Evolutionary conservation across 2,113 vertebrate species (phyloP).

Genomic region (Synodontis membranacea): DNA sequence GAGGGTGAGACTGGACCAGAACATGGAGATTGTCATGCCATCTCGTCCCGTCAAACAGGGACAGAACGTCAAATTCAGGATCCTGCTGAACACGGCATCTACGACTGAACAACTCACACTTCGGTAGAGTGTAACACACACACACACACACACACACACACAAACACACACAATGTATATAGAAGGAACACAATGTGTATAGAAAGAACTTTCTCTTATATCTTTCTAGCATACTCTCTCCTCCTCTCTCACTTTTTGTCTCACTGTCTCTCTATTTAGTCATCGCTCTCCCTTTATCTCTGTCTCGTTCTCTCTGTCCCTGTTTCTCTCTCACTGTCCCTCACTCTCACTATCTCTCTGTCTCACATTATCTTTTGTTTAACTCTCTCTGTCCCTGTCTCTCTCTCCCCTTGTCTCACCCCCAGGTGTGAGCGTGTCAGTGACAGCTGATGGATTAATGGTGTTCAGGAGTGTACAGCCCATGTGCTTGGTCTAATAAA

Average conservation of each 20-base stretch:
- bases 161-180: neutral
- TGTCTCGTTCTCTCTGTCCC: too few relatives aligned
- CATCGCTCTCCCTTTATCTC: neutral
- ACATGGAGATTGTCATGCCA: conserved; percentile 73
- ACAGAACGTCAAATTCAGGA: conserved; percentile 15
- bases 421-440: neutral
- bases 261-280: neutral
- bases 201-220: neutral
- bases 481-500: neutral
- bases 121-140: conserved; percentile 10
- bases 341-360: neutral
- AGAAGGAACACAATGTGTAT: neutral
- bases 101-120: conserved; percentile 24
- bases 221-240: neutral
- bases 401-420: neutral
- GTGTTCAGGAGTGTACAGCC: neutral
- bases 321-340: neutral
- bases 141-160: neutral
- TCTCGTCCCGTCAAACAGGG: conserved; percentile 26
- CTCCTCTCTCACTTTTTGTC: neutral
- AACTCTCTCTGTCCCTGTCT: neutral
- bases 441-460: neutral
- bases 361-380: neutral
- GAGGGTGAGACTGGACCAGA: conserved; percentile 79
- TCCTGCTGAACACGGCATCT: neutral